Conservation (phyloP, 2,797 vertebrate genomes). For the Lutjanus campechanus region DNA sequence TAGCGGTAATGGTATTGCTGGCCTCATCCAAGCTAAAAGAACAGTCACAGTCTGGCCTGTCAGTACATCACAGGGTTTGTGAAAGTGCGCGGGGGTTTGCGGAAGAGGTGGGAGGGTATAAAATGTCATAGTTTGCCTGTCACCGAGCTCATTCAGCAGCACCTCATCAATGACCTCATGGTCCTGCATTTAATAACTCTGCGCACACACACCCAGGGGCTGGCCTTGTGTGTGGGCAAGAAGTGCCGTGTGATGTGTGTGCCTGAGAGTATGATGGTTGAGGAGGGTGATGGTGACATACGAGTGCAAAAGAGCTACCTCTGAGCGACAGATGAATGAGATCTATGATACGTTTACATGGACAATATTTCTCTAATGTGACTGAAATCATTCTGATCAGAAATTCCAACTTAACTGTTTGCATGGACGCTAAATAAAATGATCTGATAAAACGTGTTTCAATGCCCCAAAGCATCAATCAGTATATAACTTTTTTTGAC, state of each 20-base stretch:
- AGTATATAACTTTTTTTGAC: too few relatives aligned
- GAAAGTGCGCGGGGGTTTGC: slow-evolving; percentile 23
- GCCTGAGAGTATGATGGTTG: slow-evolving; percentile 14
- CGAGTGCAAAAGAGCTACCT: slow-evolving; percentile 23
- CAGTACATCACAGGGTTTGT: slow-evolving; percentile 9
- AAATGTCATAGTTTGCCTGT: slow-evolving; percentile 53
- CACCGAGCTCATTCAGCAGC: slow-evolving; percentile 48
- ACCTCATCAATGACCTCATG: slow-evolving; percentile 70
- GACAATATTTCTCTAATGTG: too few relatives aligned
- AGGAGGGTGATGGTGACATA: slow-evolving; percentile 30
- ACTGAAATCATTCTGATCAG: too few relatives aligned
- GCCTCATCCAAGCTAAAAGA: background rate
- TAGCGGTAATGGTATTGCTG: background rate
- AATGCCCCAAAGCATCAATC: too few relatives aligned
- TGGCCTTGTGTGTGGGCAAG: slow-evolving; percentile 38
- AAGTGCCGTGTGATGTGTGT: slow-evolving; percentile 17
- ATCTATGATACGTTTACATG: background rate
- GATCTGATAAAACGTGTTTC: too few relatives aligned
- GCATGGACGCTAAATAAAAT: too few relatives aligned
- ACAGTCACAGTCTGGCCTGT: background rate
- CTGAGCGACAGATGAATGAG: slow-evolving; percentile 27
- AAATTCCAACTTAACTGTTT: too few relatives aligned
- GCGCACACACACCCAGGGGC: slow-evolving; percentile 22
- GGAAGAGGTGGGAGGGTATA: slow-evolving; percentile 50
- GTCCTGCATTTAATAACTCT: slow-evolving; percentile 42